A percentile compares a stretch with the other conserved stretches of the same genome.
Conservation (phyloP, 1,140 invertebrate species). For the Drosophila lini region DNA sequence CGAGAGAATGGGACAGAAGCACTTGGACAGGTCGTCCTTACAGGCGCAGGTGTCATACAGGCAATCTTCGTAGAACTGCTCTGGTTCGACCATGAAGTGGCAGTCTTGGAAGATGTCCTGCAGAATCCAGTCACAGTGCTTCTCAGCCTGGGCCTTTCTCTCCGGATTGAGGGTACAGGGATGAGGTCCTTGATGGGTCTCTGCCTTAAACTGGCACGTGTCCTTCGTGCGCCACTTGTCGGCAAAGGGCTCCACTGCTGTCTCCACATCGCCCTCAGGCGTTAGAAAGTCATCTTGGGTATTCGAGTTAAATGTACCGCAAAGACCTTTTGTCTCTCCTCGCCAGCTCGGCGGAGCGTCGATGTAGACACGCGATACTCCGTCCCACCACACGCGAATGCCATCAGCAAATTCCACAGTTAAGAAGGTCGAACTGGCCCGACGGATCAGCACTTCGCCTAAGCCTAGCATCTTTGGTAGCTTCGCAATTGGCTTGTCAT, state of each 20-base stretch:
- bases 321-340: constrained; percentile 91
- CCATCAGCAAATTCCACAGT: constrained; percentile 90
- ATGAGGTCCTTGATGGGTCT: constrained; percentile 86
- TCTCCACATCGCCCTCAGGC: constrained; percentile 92
- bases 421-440: constrained; percentile 91
- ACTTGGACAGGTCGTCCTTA: constrained; percentile 87
- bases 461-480: constrained; percentile 87
- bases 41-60: constrained; percentile 95
- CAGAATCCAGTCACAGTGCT: constrained; percentile 89
- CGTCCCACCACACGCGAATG: constrained; percentile 93
- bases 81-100: constrained; percentile 91
- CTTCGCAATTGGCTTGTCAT: constrained; percentile 88
- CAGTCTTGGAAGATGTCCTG: constrained; percentile 91
- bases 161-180: constrained; percentile 90
- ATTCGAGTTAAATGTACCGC: constrained; percentile 94
- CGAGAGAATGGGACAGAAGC: constrained; percentile 92
- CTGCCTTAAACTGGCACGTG: constrained; percentile 87
- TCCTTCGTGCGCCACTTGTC: constrained; percentile 95
- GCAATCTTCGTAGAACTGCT: constrained; percentile 91
- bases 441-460: constrained; percentile 87
- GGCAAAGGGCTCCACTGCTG: constrained; percentile 90
- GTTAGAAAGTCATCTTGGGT: constrained; percentile 96
- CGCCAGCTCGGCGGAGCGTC: constrained; percentile 90
- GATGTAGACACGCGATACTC: constrained; percentile 91
- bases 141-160: constrained; percentile 88